These are phyloP conservation scores for Lycodopsis pacificus DNA, from an alignment of 2,797 vertebrate species.

Conservation along the genomic window DNA sequence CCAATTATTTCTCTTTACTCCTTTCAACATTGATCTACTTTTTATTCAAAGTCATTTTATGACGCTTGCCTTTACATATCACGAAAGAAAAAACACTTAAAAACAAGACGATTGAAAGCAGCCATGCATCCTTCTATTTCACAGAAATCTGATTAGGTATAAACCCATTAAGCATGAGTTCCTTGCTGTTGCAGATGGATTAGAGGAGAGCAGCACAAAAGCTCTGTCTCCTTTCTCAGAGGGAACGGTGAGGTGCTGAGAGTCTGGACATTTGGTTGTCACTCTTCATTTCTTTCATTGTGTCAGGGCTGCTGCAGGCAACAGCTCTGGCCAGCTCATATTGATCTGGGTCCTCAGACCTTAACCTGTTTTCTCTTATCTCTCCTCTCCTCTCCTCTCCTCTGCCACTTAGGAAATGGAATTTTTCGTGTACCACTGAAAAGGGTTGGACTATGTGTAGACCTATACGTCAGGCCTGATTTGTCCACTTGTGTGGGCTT, in stretches of 20 bases:
- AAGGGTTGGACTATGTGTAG: conserved; percentile 36
- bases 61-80: conserved; percentile 14
- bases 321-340: conserved; percentile 62
- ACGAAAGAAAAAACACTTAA: conserved; percentile 20
- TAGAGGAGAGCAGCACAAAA: conserved; percentile 43
- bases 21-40: conserved; percentile 14
- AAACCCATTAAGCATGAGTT: conserved; percentile 52
- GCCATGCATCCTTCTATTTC: conserved; percentile 54
- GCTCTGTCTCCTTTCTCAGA: conserved; percentile 38
- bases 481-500: conserved; percentile 67
- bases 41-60: conserved; percentile 11
- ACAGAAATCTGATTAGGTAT: conserved; percentile 59
- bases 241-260: conserved; percentile 49
- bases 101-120: conserved; percentile 42
- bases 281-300: conserved; percentile 74
- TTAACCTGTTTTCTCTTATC: conserved; percentile 59
- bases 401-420: conserved; percentile 33
- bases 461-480: conserved; percentile 62
- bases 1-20: not conserved
- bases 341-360: conserved; percentile 67
- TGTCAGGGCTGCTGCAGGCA: conserved; percentile 62
- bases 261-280: conserved; percentile 65
- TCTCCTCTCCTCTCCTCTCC: conserved; percentile 25
- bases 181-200: conserved; percentile 53
- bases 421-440: conserved; percentile 44